These are phyloP conservation scores for Ephestia elutella DNA, from an alignment of 1,140 invertebrate genomes.

Conservation along the genomic window DNA sequence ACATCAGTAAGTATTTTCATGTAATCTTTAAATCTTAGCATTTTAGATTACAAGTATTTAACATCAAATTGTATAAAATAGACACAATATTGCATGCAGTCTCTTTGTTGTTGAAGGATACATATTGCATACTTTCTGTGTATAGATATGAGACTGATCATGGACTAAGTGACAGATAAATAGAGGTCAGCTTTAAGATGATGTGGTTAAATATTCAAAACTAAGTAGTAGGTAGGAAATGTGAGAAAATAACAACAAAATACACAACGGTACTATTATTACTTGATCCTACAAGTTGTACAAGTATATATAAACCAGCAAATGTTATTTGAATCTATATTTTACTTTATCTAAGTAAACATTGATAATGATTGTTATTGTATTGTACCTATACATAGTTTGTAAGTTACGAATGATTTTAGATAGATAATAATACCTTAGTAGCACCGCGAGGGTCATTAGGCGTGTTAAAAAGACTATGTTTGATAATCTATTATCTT, in stretches of 20 bases:
- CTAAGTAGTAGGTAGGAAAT: no score
- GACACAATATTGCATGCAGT: no score
- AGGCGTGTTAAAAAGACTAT: slow-evolving; percentile 57
- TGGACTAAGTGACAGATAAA: no score
- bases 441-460: slow-evolving; percentile 58
- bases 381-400: slow-evolving; percentile 35
- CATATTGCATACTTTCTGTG: background rate
- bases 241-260: no score
- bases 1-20: no score
- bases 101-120: no score
- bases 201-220: no score
- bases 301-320: background rate
- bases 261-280: no score
- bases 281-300: background rate
- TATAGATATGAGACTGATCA: background rate
- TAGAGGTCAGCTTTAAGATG: background rate
- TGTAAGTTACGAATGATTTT: slow-evolving; percentile 18
- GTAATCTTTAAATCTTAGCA: no score
- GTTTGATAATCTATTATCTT: slow-evolving; percentile 57
- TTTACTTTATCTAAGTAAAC: slow-evolving; percentile 55
- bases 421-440: slow-evolving; percentile 48
- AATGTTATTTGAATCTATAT: slow-evolving; percentile 13
- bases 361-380: slow-evolving; percentile 56
- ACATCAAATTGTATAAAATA: no score
- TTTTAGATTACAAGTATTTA: no score